phyloP scores from a whole-genome alignment of 2,113 vertebrate genomes.

The Indicator maculatus region DNA sequence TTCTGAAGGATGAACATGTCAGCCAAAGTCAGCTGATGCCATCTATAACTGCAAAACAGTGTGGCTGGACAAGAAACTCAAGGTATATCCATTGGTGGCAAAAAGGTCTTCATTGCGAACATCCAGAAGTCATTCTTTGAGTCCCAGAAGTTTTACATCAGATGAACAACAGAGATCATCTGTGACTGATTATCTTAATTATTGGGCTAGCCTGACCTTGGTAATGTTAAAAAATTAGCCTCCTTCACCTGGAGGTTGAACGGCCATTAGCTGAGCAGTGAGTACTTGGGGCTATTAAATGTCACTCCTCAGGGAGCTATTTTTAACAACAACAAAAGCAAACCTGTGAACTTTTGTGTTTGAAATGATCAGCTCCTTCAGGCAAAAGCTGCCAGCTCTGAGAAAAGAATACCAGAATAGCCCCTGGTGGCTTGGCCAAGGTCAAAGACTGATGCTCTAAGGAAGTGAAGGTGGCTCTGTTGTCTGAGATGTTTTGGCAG shows the following conservation, averaged over 20 bases:
- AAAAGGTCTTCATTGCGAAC: conserved; percentile 44
- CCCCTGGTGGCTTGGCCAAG: neutral
- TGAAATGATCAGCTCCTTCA: neutral
- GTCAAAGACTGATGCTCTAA: neutral
- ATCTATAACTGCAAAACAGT: conserved; percentile 40
- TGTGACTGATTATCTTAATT: conserved; percentile 45
- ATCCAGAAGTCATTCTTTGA: neutral
- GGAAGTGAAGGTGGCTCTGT: neutral
- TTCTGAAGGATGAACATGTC: conserved; percentile 29
- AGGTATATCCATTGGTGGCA: conserved; percentile 19
- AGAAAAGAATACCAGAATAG: neutral
- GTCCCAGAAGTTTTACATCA: conserved; percentile 22
- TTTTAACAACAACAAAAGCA: neutral
- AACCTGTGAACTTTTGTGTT: neutral
- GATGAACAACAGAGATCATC: conserved; percentile 6
- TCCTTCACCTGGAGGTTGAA: neutral
- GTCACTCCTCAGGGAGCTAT: neutral
- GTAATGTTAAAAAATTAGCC: conserved; percentile 33
- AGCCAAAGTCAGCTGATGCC: conserved; percentile 59
- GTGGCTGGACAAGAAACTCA: conserved; percentile 42
- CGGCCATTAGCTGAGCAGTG: neutral
- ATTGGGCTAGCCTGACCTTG: conserved; percentile 25
- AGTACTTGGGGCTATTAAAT: neutral
- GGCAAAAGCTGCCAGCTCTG: neutral
- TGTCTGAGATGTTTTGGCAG: neutral